These are phyloP conservation scores for Pempheris klunzingeri DNA, from an alignment of 2,797 vertebrate genomes.

Conservation along the genomic window DNA sequence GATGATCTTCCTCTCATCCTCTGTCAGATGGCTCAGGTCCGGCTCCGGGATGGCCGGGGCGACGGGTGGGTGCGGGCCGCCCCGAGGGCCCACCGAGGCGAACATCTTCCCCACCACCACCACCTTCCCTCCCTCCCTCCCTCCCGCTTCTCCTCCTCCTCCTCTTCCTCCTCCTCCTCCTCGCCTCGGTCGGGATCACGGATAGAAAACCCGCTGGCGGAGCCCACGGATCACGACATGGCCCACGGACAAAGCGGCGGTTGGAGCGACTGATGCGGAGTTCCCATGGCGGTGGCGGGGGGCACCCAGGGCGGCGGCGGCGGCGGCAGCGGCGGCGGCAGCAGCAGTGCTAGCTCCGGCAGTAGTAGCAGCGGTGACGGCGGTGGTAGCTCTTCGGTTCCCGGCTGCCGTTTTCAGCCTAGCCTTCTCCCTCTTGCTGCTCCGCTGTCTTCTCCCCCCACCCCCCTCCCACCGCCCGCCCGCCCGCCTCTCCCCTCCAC, in stretches of 20 bases:
- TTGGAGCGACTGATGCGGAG: conserved; percentile 82
- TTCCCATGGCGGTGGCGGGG: conserved; percentile 88
- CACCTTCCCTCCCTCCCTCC: conserved; percentile 60
- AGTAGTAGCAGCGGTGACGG: conserved; percentile 45
- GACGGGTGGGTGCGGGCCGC: conserved; percentile 92
- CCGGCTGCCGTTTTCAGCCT: conserved; percentile 79
- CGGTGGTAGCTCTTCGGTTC: conserved; percentile 83
- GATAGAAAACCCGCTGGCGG: conserved; percentile 85
- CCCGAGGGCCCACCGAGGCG: conserved; percentile 95
- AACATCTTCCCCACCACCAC: conserved; percentile 90
- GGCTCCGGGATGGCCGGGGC: conserved; percentile 95
- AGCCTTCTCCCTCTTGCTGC: conserved; percentile 72
- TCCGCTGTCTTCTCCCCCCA: conserved; percentile 76
- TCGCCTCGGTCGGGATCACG: conserved; percentile 86
- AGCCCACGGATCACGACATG: conserved; percentile 89
- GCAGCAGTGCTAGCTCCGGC: conserved; percentile 42
- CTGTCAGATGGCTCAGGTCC: conserved; percentile 98
- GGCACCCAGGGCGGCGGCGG: conserved; percentile 82
- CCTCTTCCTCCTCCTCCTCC: conserved; percentile 62
- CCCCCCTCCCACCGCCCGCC: conserved; percentile 80
- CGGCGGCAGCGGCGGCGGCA: conserved; percentile 24
- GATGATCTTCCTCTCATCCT: conserved; percentile 97
- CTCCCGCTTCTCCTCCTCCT: conserved; percentile 70
- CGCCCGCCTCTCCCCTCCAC: conserved; percentile 84
- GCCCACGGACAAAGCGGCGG: conserved; percentile 82